phyloP scores from a whole-genome alignment of 2,888 invertebrate species.

The Sinhomidia bicolor region DNA sequence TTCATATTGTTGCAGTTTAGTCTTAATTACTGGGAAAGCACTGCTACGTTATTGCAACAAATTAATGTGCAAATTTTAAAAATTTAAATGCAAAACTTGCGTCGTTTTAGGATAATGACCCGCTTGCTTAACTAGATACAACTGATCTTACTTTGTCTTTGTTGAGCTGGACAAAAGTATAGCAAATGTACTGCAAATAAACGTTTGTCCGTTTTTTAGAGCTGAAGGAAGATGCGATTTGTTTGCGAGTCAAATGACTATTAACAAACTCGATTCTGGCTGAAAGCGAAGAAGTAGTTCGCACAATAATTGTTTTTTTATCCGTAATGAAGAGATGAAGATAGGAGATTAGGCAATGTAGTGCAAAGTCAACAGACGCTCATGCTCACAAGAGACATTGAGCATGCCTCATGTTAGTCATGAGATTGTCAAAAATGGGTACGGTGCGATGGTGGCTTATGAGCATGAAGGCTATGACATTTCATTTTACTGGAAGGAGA shows the following conservation, averaged over 20 bases:
- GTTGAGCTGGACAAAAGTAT: background rate
- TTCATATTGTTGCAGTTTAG: conserved; percentile 15
- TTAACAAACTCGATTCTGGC: conserved; percentile 3
- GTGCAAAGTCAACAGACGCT: conserved; percentile 36
- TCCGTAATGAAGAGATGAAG: background rate
- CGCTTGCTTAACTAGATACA: background rate
- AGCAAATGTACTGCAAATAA: background rate
- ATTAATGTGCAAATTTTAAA: background rate
- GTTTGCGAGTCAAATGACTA: conserved; percentile 36
- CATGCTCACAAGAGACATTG: conserved; percentile 41
- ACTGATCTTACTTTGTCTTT: background rate
- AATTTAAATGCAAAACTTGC: conserved; percentile 7
- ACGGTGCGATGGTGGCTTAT: background rate
- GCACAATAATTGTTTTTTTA: conserved; percentile 9
- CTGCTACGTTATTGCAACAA: background rate
- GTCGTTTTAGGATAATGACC: conserved; percentile 18
- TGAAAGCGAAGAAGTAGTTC: background rate
- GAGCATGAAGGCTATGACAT: conserved; percentile 23
- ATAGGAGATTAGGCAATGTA: conserved; percentile 33
- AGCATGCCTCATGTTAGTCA: background rate
- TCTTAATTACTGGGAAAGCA: background rate
- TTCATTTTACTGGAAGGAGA: background rate
- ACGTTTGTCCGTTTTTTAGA: background rate
- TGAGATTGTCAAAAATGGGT: conserved; percentile 37
- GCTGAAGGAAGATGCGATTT: conserved; percentile 11